Evolutionary conservation across 2,888 invertebrate genomes (phyloP).

Genomic region (Lysandra coridon): DNA sequence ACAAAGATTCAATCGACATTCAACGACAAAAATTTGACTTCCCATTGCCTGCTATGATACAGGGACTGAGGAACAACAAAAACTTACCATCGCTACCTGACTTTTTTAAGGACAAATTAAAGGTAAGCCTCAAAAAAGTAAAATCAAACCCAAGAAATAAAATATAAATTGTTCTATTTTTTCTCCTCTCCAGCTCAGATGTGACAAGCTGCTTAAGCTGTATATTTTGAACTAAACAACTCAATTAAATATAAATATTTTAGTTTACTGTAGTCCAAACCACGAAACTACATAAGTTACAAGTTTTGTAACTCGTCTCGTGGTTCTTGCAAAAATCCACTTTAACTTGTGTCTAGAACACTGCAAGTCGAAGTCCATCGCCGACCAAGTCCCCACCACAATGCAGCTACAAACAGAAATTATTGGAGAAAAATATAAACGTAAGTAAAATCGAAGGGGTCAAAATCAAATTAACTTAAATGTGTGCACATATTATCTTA

Average conservation of each 20-base stretch:
- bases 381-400: neutral
- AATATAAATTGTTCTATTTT: neutral
- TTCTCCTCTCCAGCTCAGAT: neutral
- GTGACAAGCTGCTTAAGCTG: no score
- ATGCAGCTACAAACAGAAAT: neutral
- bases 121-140: slow-evolving; percentile 46
- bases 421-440: neutral
- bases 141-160: neutral
- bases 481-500: no score
- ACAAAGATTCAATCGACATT: slow-evolving; percentile 62
- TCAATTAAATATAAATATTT: no score
- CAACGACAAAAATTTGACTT: slow-evolving; percentile 68
- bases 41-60: slow-evolving; percentile 63
- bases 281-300: no score
- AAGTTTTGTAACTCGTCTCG: no score
- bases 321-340: neutral
- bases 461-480: no score
- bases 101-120: slow-evolving; percentile 66
- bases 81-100: slow-evolving; percentile 77
- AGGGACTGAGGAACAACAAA: slow-evolving; percentile 58
- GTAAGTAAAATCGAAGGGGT: neutral
- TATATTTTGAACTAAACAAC: no score
- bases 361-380: neutral
- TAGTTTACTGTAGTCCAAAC: no score
- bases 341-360: neutral